Evolutionary conservation across 2,113 vertebrate species (phyloP), one percentile per base, ranked within the genome.

Genomic region (Callospermophilus lateralis): DNA sequence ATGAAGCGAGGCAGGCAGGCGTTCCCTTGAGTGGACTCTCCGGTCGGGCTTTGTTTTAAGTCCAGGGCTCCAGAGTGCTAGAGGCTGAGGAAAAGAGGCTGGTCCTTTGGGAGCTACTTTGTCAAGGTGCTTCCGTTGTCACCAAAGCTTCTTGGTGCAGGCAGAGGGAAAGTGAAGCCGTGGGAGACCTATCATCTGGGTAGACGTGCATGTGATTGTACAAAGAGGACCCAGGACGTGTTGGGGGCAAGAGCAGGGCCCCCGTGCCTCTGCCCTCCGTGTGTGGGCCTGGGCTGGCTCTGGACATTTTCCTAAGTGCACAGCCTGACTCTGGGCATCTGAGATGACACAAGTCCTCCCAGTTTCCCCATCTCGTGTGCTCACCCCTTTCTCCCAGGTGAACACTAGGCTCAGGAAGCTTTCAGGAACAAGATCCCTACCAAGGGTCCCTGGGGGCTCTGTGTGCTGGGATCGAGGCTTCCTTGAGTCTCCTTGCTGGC

Each of bases 301-400:
- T 42, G 67, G 20, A 28, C 45, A 4, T 39, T 32, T 39, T 15
- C 0, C 30, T 79, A 11, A 0, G 8, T 39, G 63, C 8, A 28
- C 0, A 3, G 51, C n/a, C 70, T n/a, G 8, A 73, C 26, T 32
- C 8, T 0, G n/a, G 45, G 30, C 4, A 15, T 39, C 61, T n/a
- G 15, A 30, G 19, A 12, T 28, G 42, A 72, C 42, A 13, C 16
- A 13, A 15, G 3, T 55, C 70, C 78, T 72, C 63, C 39, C 10
- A n/a, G 8, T 65, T 61, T 65, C 24, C n/a, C 12, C 8, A 22
- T 53, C 34, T 17, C 4, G 24, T 24, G 8, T 90, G 89, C 26
- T 32, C 26, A 20, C 51, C 34, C 13, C 30, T 28, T 77, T 77
- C 74, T 92, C 22, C 42, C 45, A 24, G 7, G 45, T 39, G 70